Percentiles rank a stretch among this genome's conserved stretches.
Evolutionary conservation across 1,140 invertebrate genomes (phyloP).

Genomic region (Myzus persicae): DNA sequence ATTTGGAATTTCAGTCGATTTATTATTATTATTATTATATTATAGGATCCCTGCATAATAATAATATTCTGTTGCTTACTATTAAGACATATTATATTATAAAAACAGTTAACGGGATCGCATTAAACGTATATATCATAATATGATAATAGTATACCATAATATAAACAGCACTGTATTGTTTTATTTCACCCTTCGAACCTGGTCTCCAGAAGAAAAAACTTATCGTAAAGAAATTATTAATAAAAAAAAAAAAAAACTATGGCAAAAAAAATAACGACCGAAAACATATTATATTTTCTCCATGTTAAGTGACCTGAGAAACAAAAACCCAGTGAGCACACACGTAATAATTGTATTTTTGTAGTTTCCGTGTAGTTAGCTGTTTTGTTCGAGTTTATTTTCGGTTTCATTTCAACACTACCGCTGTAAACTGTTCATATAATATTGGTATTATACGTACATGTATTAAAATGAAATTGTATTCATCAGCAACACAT

Average conservation of each 20-base stretch:
- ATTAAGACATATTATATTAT: background rate
- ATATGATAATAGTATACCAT: background rate
- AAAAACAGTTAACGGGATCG: background rate
- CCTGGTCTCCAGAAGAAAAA: conserved; percentile 48
- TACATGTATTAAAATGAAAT: background rate
- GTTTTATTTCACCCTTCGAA: conserved; percentile 20
- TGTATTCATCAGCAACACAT: conserved; percentile 1
- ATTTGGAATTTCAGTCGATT: background rate
- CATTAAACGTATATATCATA: background rate
- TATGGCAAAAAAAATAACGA: background rate
- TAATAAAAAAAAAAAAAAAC: background rate
- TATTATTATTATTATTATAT: background rate
- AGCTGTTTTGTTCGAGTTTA: conserved; percentile 20
- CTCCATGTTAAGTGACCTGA: background rate
- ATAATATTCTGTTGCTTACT: background rate
- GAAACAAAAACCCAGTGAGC: conserved; percentile 48
- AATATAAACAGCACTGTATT: background rate
- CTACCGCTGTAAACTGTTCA: background rate
- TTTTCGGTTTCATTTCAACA: conserved; percentile 37
- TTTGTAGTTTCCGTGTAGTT: conserved; percentile 52
- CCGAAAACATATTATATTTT: background rate
- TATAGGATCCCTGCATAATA: background rate
- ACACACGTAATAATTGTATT: conserved; percentile 49
- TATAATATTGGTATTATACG: conserved; percentile 17
- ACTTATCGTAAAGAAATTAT: background rate